phyloP scores from a whole-genome alignment of 2,113 vertebrate species.

The Genyomyrus donnyi region DNA sequence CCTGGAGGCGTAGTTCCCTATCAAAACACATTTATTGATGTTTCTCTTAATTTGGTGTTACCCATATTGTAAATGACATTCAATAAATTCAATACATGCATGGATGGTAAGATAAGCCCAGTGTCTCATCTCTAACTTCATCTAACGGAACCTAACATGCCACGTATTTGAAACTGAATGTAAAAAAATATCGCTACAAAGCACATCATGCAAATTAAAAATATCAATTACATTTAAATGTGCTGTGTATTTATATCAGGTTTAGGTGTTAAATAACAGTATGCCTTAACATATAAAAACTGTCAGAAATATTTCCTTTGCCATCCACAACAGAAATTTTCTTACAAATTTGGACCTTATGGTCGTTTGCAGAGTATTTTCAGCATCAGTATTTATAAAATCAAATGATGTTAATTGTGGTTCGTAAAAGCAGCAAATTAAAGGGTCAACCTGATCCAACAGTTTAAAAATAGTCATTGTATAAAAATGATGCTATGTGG shows the following conservation, averaged over 20 bases:
- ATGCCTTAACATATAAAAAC: background rate
- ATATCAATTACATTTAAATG: background rate
- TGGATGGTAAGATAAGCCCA: background rate
- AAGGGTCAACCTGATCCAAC: background rate
- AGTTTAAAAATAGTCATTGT: background rate
- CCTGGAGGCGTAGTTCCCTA: background rate
- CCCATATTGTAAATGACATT: background rate
- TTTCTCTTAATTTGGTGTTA: background rate
- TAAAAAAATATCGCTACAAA: background rate
- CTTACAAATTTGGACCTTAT: background rate
- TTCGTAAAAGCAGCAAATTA: background rate
- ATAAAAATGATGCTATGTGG: background rate
- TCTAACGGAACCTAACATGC: background rate
- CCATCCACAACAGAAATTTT: background rate
- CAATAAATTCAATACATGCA: background rate
- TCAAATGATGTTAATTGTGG: background rate
- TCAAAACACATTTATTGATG: background rate
- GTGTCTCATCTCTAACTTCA: background rate
- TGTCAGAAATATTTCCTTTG: background rate
- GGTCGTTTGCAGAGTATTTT: background rate
- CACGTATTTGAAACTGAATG: background rate
- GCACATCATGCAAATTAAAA: background rate
- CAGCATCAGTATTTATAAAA: background rate
- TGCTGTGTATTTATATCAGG: background rate
- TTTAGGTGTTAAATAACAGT: background rate